Conservation (phyloP, 2,113 vertebrate genomes). For the Xenopus borealis region DNA sequence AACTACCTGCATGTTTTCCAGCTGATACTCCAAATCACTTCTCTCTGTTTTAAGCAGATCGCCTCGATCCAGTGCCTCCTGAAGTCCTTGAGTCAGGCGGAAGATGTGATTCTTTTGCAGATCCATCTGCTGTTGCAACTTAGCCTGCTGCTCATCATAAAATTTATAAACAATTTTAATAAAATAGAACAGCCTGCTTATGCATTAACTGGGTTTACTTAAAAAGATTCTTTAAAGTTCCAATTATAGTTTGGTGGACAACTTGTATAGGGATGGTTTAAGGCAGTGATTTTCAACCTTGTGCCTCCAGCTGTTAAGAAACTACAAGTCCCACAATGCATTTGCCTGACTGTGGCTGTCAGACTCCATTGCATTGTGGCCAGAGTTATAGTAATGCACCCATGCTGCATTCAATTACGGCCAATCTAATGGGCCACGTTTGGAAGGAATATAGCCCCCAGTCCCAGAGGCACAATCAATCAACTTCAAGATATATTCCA, state of each 20-base stretch:
- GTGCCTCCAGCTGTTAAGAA: too few species aligned
- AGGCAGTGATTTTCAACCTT: too few species aligned
- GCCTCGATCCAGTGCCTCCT: constrained; percentile 92
- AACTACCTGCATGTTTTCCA: constrained; percentile 95
- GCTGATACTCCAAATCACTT: constrained; percentile 94
- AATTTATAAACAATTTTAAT: constrained; percentile 24
- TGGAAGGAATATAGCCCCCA: too few species aligned
- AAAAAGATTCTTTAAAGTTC: constrained; percentile 1
- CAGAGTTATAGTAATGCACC: too few species aligned
- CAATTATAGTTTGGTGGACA: neutral
- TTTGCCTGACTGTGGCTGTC: too few species aligned
- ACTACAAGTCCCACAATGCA: too few species aligned
- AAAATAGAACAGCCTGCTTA: neutral
- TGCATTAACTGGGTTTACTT: neutral
- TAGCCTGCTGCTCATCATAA: constrained; percentile 79
- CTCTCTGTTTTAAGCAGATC: constrained; percentile 95
- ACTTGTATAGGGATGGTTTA: too few species aligned
- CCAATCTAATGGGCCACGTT: too few species aligned
- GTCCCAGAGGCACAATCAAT: too few species aligned
- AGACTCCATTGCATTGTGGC: too few species aligned
- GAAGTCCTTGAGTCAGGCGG: constrained; percentile 94
- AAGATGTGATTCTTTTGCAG: constrained; percentile 96
- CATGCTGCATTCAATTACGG: too few species aligned
- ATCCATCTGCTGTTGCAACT: constrained; percentile 97
- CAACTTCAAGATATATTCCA: too few species aligned